Evolutionary conservation across 30 jellyfish, hydroid and myxozoan species (phyloP).

Genomic region (Aurelia sp.): DNA sequence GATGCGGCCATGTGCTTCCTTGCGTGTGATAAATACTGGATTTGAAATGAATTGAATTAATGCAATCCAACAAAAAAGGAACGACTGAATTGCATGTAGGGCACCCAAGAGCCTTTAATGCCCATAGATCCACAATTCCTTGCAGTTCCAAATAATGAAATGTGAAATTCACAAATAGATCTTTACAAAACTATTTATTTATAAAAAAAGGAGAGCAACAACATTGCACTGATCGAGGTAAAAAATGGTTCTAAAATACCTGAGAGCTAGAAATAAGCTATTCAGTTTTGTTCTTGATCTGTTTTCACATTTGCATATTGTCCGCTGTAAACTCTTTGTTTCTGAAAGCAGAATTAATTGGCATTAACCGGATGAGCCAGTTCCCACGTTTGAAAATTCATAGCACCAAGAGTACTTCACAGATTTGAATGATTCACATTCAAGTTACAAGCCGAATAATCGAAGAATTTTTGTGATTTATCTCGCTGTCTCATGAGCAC

Average conservation of each 20-base stretch:
- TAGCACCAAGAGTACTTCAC: too few relatives aligned
- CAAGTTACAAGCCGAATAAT: too few relatives aligned
- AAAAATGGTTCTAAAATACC: constrained; percentile 3
- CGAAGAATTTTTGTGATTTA: too few relatives aligned
- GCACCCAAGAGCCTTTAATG: not conserved
- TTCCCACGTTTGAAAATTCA: too few relatives aligned
- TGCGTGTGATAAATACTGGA: too few relatives aligned
- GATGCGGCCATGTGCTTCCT: too few relatives aligned
- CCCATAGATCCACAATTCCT: not conserved
- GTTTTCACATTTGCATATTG: constrained; percentile 24
- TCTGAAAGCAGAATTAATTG: constrained; percentile 5
- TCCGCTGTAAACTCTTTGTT: constrained; percentile 56
- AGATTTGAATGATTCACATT: too few relatives aligned
- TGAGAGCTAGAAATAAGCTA: not conserved
- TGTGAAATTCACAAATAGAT: not conserved
- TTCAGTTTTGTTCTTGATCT: constrained; percentile 57
- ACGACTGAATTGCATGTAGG: too few relatives aligned
- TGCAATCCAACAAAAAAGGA: too few relatives aligned
- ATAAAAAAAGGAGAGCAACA: constrained; percentile 1
- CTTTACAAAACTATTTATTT: constrained; percentile 30
- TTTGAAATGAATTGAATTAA: too few relatives aligned
- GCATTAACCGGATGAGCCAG: too few relatives aligned
- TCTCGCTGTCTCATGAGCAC: too few relatives aligned
- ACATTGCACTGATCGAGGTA: not conserved
- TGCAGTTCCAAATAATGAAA: not conserved